Evolutionary conservation across 2,888 invertebrate genomes (phyloP), one percentile per base, ranked within the genome.

Genomic region (Gisinianus flammeolus): DNA sequence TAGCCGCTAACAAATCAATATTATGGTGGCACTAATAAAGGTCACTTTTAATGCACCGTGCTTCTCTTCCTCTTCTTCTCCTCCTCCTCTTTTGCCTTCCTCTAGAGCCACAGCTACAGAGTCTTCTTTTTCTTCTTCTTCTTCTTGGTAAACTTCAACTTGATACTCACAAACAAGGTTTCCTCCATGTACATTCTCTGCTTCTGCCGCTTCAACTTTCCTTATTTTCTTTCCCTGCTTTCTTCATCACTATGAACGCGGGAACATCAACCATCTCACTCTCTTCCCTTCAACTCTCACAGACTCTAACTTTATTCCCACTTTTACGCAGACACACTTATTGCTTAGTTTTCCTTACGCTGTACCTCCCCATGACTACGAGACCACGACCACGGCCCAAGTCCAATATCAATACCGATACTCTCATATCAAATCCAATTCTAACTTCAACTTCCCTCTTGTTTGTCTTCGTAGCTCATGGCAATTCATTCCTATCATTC

Each of bases 1-100:
- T 81, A 80, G 79, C 71, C 58, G 73, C 77, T 71, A 76, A 81
- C 81, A 81, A 81, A 82, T 82, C 82, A 82, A 81, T 82, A 81
- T 79, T 81, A 81, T 79, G 79, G 79, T 75, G 79, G 76, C 80
- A 73, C 79, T 81, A 81, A 81, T 82, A 82, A 81, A 79, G 82
- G 82, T 82, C 81, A 77, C 75, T 79, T 33, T 79, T 79, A 79
- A 79, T 79, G 80, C 79, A 77, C 28, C 52, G 28, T 54, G 33
- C 56, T 69, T 44, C 44, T 44, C 44, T 16, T 19, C 44, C 44
- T 16, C 44, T 16, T 44, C 12, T 19, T 44, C 35, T n/a, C n/a
- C 58, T 28, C 26, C 22, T 31, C 72, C 30, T 19, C 26, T 58
- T 30, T 28, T 54, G 28, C 58, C 12, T 26, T n/a, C n/a, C n/a